Evolutionary conservation across 1,140 invertebrate species (phyloP).

Genomic region (Oryctes rhinoceros): DNA sequence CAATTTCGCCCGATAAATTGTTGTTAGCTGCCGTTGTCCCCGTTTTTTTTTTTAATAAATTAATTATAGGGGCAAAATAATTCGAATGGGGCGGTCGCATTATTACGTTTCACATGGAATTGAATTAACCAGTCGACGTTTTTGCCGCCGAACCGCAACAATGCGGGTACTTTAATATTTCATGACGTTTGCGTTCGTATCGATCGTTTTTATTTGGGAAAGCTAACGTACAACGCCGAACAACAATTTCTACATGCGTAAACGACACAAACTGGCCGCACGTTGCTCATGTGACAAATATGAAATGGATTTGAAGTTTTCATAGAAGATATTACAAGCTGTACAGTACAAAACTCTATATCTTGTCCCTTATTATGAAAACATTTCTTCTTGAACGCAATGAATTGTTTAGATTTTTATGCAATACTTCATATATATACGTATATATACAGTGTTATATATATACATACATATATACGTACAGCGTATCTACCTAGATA

Average conservation of each 20-base stretch:
- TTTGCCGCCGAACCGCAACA: slow-evolving; percentile 36
- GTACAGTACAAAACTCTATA: too few species aligned
- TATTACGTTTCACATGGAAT: slow-evolving; percentile 15
- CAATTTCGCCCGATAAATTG: neutral
- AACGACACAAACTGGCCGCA: too few species aligned
- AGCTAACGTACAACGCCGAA: neutral
- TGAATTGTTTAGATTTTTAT: too few species aligned
- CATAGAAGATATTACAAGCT: too few species aligned
- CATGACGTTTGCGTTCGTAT: slow-evolving; percentile 31
- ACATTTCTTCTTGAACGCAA: too few species aligned
- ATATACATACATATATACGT: too few species aligned
- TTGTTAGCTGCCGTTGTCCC: neutral
- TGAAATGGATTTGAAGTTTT: too few species aligned
- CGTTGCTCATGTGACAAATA: too few species aligned
- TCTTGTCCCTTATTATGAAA: too few species aligned
- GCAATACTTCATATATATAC: too few species aligned
- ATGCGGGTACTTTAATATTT: slow-evolving; percentile 41
- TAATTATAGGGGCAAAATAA: slow-evolving; percentile 24
- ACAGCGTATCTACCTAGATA: too few species aligned
- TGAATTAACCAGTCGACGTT: slow-evolving; percentile 26
- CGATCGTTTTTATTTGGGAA: slow-evolving; percentile 38
- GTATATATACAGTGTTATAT: too few species aligned
- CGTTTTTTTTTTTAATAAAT: neutral
- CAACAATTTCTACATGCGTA: neutral
- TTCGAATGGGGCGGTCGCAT: neutral